Base-by-base conservation (phyloP, 2,797 vertebrate genomes). In the Sebastes iracundus region DNA sequence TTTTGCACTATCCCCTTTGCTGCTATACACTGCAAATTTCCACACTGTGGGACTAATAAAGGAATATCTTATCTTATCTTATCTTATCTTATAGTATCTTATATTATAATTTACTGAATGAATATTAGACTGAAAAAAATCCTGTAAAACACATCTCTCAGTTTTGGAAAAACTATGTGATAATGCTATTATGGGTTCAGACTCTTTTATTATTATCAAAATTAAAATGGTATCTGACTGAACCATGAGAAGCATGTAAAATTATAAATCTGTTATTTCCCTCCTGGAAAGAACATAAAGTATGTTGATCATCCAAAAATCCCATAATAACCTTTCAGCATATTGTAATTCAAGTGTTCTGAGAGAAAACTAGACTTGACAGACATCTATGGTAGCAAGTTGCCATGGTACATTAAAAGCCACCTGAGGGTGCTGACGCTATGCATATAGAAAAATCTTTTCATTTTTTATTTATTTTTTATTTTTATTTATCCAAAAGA, bases 401-500 rank as follows among this genome's bases (percentile, higher is more conserved):
- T 69, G 18, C 2, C 2, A 23, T 38, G 8, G 14, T 56, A 30
- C 42, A 46, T 28, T 30, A 22, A 22, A 11, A 0, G 35, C 90
- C 93, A 90, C 85, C 78, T 90, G 91, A 71, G 82, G 88, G 86
- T 13, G 82, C 88, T 83, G 28, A 72, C 22, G 13, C 14, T 52
- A 0, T 2, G n/a, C 4, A 1, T 67, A 4, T 18, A 13, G 30
- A 28, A 38, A 38, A 2, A 38, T 38, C 12, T 12, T 38, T 38
- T 38, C 11, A 12, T 12, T 38, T 38, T 38, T 38, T 38, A 13
- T 38, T 35, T 4, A 11, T 33, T 12, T 13, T 32, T 32, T 32
- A n/a, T 30, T 32, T 28, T 33, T 4, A 35, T 38, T 38, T 33
- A 38, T 38, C 35, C 0, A 42, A 42, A 42, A 42, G 14, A 42